Conservation (phyloP, 2,797 vertebrate genomes). For the Lagocephalus sceleratus region DNA sequence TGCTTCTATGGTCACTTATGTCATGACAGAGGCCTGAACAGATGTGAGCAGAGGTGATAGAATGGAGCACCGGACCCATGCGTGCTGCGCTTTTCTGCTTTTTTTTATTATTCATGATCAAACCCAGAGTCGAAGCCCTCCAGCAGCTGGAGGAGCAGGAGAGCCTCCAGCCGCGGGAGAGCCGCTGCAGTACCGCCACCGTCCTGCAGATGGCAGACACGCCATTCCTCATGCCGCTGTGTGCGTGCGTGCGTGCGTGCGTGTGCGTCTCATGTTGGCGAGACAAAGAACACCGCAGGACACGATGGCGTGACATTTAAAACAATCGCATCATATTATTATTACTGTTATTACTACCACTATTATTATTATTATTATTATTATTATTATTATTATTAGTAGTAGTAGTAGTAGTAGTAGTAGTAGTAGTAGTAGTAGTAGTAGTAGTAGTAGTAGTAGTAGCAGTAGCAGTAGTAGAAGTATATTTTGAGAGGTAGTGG, state of each 20-base stretch:
- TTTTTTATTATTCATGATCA: too few relatives aligned
- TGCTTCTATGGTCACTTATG: too few relatives aligned
- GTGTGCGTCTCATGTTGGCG: conserved; percentile 36
- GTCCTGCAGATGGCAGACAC: conserved; percentile 79
- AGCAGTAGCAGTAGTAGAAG: conserved; percentile 2
- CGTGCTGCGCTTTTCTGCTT: too few relatives aligned
- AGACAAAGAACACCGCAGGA: conserved; percentile 73
- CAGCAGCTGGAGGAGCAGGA: background rate
- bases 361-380: background rate
- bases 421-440: background rate
- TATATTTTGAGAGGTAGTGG: background rate
- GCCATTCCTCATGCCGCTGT: conserved; percentile 62
- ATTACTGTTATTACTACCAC: background rate
- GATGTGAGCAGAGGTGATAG: too few relatives aligned
- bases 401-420: background rate
- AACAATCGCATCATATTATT: conserved; percentile 30
- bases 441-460: background rate
- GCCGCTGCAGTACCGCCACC: conserved; percentile 14
- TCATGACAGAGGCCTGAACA: too few relatives aligned
- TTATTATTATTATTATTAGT: background rate
- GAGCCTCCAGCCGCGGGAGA: background rate
- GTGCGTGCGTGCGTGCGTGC: conserved; percentile 26
- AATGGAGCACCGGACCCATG: too few relatives aligned
- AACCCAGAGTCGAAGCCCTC: too few relatives aligned
- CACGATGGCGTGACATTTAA: conserved; percentile 49